Conservation (phyloP, 2,113 vertebrate species). For the Xerus inauris region DNA sequence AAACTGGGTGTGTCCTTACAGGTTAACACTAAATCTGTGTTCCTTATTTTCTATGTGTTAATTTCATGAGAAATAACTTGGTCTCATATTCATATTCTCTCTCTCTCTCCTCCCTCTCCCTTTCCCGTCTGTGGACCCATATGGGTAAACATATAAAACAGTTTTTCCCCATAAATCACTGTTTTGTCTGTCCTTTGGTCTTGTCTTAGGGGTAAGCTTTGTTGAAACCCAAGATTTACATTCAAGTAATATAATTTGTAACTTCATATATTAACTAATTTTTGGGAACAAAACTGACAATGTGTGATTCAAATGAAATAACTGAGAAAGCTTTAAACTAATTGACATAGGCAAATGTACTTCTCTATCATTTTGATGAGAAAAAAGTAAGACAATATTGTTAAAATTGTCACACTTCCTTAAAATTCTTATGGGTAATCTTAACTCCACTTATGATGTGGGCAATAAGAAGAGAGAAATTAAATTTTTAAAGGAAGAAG, state of each 20-base stretch:
- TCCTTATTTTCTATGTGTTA: neutral
- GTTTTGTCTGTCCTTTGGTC: conserved; percentile 6
- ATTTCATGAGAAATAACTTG: neutral
- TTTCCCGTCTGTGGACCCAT: neutral
- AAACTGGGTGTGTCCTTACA: neutral
- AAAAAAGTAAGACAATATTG: neutral
- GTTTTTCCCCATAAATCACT: neutral
- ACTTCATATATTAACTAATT: conserved; percentile 21
- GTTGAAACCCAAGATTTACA: neutral
- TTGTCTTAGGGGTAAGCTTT: conserved; percentile 10
- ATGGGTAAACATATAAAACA: neutral
- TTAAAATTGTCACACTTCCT: conserved; percentile 42
- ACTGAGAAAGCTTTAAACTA: conserved; percentile 36
- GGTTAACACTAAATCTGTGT: neutral
- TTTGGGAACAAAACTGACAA: neutral
- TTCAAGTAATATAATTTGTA: neutral
- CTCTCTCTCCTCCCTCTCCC: neutral
- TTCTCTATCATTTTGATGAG: conserved; percentile 40
- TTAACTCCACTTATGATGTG: neutral
- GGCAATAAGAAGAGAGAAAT: conserved; percentile 37
- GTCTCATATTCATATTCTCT: neutral
- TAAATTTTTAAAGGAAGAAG: conserved; percentile 15
- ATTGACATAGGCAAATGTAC: neutral
- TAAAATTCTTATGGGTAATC: conserved; percentile 14
- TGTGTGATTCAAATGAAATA: neutral